These are phyloP conservation scores for Nomada fabriciana DNA, from an alignment of 2,888 invertebrate species.

Conservation along the genomic window DNA sequence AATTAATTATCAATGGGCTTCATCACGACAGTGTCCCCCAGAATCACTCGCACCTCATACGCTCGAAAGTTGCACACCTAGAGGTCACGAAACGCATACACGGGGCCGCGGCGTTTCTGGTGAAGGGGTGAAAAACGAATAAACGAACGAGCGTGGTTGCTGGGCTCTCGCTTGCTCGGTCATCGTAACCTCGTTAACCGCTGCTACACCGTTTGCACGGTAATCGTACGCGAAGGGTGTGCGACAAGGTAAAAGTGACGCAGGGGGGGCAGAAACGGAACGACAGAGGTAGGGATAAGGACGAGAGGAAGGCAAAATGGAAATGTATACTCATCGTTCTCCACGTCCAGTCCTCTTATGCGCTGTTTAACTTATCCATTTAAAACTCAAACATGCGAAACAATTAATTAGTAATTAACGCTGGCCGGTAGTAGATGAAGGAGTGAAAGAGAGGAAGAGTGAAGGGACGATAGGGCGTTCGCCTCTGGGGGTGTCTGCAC, in stretches of 20 bases:
- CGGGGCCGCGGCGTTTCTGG: conserved; percentile 53
- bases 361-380: conserved; percentile 82
- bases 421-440: conserved; percentile 69
- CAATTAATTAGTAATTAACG: conserved; percentile 84
- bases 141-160: conserved; percentile 64
- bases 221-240: conserved; percentile 66
- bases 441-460: conserved; percentile 57
- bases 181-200: conserved; percentile 77
- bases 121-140: conserved; percentile 77
- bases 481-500: conserved; percentile 69
- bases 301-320: conserved; percentile 7
- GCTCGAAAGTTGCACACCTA: conserved; percentile 34
- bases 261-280: conserved; percentile 23
- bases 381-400: conserved; percentile 83
- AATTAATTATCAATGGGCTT: conserved; percentile 32
- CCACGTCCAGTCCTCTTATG: conserved; percentile 68
- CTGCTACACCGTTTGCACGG: conserved; percentile 67
- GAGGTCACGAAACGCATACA: conserved; percentile 11
- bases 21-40: background rate
- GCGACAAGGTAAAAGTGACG: conserved; percentile 15
- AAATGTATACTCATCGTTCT: conserved; percentile 52
- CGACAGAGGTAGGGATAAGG: background rate
- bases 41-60: background rate
- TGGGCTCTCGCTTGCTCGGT: conserved; percentile 69
- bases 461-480: conserved; percentile 56